Evolutionary conservation across 2,888 invertebrate species (phyloP).

Genomic region (Drosophila longiperda): DNA sequence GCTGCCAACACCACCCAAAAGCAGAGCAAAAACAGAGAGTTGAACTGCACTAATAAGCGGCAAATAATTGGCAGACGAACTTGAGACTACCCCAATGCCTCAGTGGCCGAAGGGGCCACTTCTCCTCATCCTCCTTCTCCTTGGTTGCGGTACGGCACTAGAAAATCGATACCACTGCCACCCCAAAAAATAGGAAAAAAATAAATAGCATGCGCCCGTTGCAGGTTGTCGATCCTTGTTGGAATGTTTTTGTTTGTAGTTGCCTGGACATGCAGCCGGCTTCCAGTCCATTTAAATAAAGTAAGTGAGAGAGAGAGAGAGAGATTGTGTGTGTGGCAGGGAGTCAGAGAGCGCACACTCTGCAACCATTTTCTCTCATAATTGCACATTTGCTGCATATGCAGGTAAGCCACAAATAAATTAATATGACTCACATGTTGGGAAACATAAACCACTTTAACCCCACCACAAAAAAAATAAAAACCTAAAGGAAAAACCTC

Average conservation of each 20-base stretch:
- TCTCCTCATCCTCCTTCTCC: not conserved
- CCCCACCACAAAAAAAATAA: not conserved
- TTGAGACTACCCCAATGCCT: constrained; percentile 78
- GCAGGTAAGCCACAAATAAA: constrained; percentile 40
- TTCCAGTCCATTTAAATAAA: constrained; percentile 39
- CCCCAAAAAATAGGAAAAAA: constrained; percentile 32
- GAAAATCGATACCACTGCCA: constrained; percentile 71
- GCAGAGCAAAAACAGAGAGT: constrained; percentile 5
- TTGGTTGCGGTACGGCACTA: constrained; percentile 51
- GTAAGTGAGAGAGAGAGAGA: not conserved
- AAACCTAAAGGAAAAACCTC: constrained; percentile 35
- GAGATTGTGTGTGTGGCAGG: not conserved
- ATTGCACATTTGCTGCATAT: constrained; percentile 41
- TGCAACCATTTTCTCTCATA: constrained; percentile 15
- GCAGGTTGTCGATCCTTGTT: constrained; percentile 75
- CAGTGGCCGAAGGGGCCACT: constrained; percentile 30
- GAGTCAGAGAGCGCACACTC: constrained; percentile 3
- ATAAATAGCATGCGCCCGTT: constrained; percentile 27
- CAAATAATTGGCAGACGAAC: constrained; percentile 79
- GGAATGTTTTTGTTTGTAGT: constrained; percentile 52
- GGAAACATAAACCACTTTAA: constrained; percentile 30
- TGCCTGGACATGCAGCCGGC: constrained; percentile 42
- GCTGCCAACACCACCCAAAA: constrained; percentile 61
- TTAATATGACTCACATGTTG: constrained; percentile 43
- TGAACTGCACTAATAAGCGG: constrained; percentile 69